Conservation (phyloP, 1,140 invertebrate genomes). For the Drosophila malerkotliana region DNA sequence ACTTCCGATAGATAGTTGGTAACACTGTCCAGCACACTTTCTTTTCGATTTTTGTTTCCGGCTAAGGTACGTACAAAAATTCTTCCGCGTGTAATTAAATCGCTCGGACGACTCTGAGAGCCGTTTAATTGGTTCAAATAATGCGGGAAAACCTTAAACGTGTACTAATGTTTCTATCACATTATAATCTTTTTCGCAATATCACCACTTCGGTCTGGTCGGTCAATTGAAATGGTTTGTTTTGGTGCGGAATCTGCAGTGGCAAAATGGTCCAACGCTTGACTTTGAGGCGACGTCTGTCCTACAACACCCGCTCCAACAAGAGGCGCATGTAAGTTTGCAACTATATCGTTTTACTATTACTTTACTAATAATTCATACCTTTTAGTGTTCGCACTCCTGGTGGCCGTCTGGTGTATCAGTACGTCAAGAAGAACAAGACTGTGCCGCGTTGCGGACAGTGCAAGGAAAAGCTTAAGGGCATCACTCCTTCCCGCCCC, state of each 20-base stretch:
- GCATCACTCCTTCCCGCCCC: slow-evolving; percentile 95
- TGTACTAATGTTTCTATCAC: neutral
- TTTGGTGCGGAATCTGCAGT: slow-evolving; percentile 11
- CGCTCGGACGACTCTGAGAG: neutral
- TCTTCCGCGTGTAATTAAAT: neutral
- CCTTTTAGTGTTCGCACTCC: slow-evolving; percentile 94
- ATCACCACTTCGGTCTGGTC: neutral
- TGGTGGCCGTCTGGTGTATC: slow-evolving; percentile 97
- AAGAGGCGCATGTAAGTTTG: slow-evolving; percentile 93
- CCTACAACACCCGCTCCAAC: slow-evolving; percentile 99
- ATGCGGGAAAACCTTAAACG: neutral
- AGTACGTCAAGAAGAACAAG: slow-evolving; percentile 98
- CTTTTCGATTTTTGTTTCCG: slow-evolving; percentile 3
- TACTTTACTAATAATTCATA: slow-evolving; percentile 37
- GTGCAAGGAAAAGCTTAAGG: slow-evolving; percentile 97
- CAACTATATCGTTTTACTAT: slow-evolving; percentile 5
- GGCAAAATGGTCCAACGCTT: slow-evolving; percentile 95
- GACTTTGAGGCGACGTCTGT: slow-evolving; percentile 96
- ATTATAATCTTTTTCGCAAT: neutral
- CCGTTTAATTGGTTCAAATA: neutral
- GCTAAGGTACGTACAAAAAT: neutral
- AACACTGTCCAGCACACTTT: neutral
- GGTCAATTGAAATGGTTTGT: too few species aligned
- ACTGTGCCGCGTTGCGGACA: slow-evolving; percentile 98
- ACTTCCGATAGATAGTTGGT: too few species aligned